These are phyloP conservation scores for Megathymus violae DNA, from an alignment of 1,140 invertebrate species.

Conservation along the genomic window DNA sequence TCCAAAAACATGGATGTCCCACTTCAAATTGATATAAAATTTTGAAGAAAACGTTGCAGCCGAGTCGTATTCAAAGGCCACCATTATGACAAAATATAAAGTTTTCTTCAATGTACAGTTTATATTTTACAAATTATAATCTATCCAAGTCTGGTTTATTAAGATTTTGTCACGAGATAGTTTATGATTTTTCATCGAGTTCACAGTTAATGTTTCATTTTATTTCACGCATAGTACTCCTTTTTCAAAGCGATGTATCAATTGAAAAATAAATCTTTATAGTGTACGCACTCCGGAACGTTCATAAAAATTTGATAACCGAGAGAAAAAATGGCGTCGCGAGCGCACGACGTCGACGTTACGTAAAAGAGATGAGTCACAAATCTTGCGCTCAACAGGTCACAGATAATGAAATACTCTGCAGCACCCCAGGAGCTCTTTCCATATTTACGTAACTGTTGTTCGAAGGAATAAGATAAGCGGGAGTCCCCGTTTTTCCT, in stretches of 20 bases:
- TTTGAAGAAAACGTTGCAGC: constrained; percentile 18
- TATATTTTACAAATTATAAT: constrained; percentile 10
- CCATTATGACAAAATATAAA: constrained; percentile 4
- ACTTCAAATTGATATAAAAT: no score
- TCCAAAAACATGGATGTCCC: constrained; percentile 9
- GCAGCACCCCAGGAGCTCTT: constrained; percentile 60
- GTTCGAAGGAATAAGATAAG: constrained; percentile 66
- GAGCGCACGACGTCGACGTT: constrained; percentile 41
- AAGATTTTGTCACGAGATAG: background rate
- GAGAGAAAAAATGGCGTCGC: constrained; percentile 39
- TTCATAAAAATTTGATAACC: constrained; percentile 56
- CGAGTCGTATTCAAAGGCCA: constrained; percentile 18
- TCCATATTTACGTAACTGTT: constrained; percentile 73
- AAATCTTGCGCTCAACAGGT: constrained; percentile 77
- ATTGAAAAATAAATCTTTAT: constrained; percentile 25
- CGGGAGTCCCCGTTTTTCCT: constrained; percentile 52
- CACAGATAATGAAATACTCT: constrained; percentile 75
- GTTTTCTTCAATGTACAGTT: constrained; percentile 9
- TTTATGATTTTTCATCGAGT: constrained; percentile 14
- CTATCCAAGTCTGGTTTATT: background rate
- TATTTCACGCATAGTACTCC: constrained; percentile 12
- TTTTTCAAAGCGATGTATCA: constrained; percentile 23
- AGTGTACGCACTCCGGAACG: constrained; percentile 33
- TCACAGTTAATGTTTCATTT: constrained; percentile 5
- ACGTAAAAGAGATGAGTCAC: constrained; percentile 66